Evolutionary conservation across 2,113 vertebrate species (phyloP), one percentile per base, ranked within the genome.

Genomic region (Grammomys surdaster): DNA sequence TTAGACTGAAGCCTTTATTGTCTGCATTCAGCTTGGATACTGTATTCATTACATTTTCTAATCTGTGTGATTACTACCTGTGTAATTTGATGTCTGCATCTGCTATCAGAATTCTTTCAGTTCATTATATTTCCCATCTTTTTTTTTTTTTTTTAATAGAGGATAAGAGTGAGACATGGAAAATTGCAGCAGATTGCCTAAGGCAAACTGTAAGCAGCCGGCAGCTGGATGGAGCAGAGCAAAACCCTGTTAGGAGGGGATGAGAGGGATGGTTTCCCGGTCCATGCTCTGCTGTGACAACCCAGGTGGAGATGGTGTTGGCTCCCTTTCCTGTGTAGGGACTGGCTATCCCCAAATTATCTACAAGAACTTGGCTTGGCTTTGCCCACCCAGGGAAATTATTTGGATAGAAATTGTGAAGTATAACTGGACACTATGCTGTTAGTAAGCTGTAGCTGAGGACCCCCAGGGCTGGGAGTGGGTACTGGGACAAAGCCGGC

Each of bases 31-130:
- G 97, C 93, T 93, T 95, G 96, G 95, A 95, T 95, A 97, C 97
- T 92, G 78, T 98, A 91, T 98, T 95, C 96, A 97, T 97, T 97
- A 97, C 96, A 96, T 96, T 96, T 92, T 95, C 96, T 96, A 98
- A 0, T 12, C 97, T 97, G 76, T 92, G 96, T 96, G 96, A 97
- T 98, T 98, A 94, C 97, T 98, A 97, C 97, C 95, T 24, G 17
- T 89, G 94, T 98, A 97, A 92, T 97, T 97, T 96, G 93, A 91
- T 97, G 96, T 97, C 94, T 95, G 87, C 94, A 93, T 96, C 96
- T 98, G 97, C 87, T 95, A 97, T 93, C 73, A 5, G 89, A 95
- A 93, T 97, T 97, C 95, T 98, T 98, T 97, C 93, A 97, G 95
- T 93, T 96, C 96, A 97, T 97, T 98, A 97, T 97, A 98, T 97